These are phyloP conservation scores for Gopherus flavomarginatus DNA, from an alignment of 2,113 vertebrate genomes.

Conservation along the genomic window DNA sequence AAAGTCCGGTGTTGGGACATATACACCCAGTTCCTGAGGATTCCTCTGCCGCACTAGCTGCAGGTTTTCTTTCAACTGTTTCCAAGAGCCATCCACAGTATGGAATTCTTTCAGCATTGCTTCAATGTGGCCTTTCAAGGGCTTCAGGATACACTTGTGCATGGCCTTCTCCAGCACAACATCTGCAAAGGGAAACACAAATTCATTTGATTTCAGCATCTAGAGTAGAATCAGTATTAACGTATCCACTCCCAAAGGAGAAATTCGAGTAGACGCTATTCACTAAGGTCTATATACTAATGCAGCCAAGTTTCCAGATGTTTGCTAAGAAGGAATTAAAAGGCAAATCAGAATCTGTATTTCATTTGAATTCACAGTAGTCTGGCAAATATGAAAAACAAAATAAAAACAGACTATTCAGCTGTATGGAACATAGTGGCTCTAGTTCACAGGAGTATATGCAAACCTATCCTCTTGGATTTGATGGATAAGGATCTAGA, in stretches of 20 bases:
- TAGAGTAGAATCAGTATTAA: slow-evolving; percentile 13
- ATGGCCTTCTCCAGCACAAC: slow-evolving; percentile 94
- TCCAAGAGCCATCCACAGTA: slow-evolving; percentile 87
- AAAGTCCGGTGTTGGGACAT: slow-evolving; percentile 89
- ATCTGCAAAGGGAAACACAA: slow-evolving; percentile 81
- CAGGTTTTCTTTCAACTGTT: slow-evolving; percentile 92
- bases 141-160: slow-evolving; percentile 97
- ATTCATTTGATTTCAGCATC: slow-evolving; percentile 34
- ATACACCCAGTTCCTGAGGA: slow-evolving; percentile 93
- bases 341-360: slow-evolving; percentile 6
- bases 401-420: not conserved
- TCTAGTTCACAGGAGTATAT: not conserved
- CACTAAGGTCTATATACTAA: not conserved
- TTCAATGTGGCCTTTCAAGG: slow-evolving; percentile 88
- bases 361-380: not conserved
- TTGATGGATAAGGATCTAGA: not conserved
- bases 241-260: not conserved
- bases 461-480: not conserved
- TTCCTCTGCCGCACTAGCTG: slow-evolving; percentile 88
- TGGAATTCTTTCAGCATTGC: slow-evolving; percentile 89
- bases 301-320: slow-evolving; percentile 41
- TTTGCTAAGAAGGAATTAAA: slow-evolving; percentile 30
- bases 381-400: not conserved
- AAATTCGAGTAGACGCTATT: not conserved
- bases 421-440: not conserved